Evolutionary conservation across 2,113 vertebrate species (phyloP), one percentile per base, ranked within the genome.

Genomic region (Empidonax traillii): DNA sequence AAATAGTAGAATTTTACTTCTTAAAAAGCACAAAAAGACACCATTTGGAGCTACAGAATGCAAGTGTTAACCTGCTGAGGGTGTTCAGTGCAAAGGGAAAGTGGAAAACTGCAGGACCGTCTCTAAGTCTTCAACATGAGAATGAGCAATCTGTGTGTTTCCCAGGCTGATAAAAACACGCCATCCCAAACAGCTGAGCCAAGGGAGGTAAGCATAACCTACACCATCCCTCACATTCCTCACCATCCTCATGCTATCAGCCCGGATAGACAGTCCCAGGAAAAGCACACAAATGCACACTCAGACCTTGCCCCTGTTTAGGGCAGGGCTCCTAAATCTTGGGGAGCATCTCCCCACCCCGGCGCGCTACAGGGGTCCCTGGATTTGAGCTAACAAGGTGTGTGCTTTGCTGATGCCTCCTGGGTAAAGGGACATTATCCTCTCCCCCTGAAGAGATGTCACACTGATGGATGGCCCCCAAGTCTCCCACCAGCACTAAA

Each of bases 331-430:
- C 39, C 43, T 25, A n/a, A 37, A 52, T 59, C 41, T 43, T 23
- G 39, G 53, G 35, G 27, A 43, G 21, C 27, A 30, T 2, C 30
- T 35, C 52, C n/a, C 31, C 51, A 24, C 10, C 44, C 65, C 33
- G 0, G 0, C 51, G 7, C 2, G 0, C n/a, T 19, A 9, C n/a
- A 69, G 35, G 25, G 10, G 6, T 6, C 4, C 3, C 37, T 30
- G 35, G 61, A 37, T 55, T 20, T 31, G 14, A 78, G 39, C 41
- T 31, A 12, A 35, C 31, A 66, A 85, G 44, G 16, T 17, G 49
- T 1, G 3, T 8, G 68, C 27, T 59, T 49, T 46, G 62, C 24
- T 11, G 56, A 6, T 44, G 61, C 31, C 56, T 75, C 39, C 1
- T 1, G 44, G 28, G 37, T 49, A 43, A 0, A 0, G 14, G 21